Conservation (phyloP, 2,113 vertebrate genomes). For the Barnardius zonarius region DNA sequence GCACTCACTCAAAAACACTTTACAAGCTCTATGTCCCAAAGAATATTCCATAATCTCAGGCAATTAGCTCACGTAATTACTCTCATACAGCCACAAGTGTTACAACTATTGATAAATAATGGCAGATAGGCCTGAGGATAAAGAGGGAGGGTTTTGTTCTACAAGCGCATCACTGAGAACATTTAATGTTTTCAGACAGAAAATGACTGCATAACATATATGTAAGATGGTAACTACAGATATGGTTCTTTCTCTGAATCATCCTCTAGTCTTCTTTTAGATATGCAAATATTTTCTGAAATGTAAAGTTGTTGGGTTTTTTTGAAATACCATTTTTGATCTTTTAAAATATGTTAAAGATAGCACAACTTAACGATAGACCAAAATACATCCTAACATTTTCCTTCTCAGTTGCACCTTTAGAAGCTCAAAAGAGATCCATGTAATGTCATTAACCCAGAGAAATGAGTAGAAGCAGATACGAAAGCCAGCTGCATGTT, state of each 20-base stretch:
- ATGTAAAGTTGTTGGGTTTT: neutral
- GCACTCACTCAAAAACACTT: neutral
- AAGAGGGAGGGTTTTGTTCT: neutral
- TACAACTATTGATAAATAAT: neutral
- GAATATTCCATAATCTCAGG: neutral
- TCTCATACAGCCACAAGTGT: neutral
- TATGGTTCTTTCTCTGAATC: neutral
- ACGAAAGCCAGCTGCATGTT: neutral
- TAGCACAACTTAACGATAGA: neutral
- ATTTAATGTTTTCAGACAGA: neutral
- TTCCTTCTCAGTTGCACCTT: neutral
- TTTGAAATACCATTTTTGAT: neutral
- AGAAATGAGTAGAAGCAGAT: neutral
- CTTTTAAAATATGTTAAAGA: neutral
- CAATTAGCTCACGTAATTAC: neutral
- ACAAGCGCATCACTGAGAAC: neutral
- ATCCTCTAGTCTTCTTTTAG: neutral
- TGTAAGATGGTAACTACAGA: neutral
- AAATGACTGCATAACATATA: neutral
- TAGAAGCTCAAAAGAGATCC: neutral
- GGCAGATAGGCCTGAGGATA: neutral
- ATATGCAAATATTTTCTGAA: neutral
- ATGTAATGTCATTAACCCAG: accelerated
- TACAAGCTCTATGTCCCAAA: neutral
- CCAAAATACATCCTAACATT: neutral